Base-by-base conservation (phyloP, 2,797 vertebrate genomes). In the Clarias laeviceps region DNA sequence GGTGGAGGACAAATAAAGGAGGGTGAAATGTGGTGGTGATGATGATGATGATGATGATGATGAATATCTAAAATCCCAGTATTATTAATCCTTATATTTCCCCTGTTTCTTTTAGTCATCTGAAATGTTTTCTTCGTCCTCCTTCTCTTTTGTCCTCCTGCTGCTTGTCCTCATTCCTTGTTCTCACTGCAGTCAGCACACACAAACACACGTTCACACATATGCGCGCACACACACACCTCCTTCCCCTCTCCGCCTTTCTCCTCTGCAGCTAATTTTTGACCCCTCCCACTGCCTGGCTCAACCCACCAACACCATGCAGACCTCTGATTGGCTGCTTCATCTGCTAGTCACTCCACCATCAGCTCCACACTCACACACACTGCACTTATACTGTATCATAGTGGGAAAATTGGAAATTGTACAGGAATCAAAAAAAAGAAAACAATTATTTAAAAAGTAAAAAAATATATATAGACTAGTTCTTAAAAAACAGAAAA, bases 101-200 rank as follows among this genome's bases (percentile, higher is more conserved):
- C 17, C 56, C 17, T 56, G 18, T 3, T 84, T 59, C 9, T 65
- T 88, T 12, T 32, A 77, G 24, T 11, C 22, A 22, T n/a, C 15
- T 62, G 18, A 64, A 80, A 70, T 70, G 3, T 65, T 82, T 61
- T 27, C 20, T 62, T 80, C 32, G 37, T 32, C 50, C n/a, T 45
- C 12, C 18, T 77, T 45, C n/a, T 84, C 69, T 77, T 6, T 24
- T 69, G 68, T 59, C 54, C 24, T 80, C 34, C 37, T n/a, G 61
- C 61, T 65, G 78, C 78, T 7, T 50, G 37, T 24, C 57, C 73
- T 82, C 62, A 65, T 61, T 74, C 81, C 74, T 79, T 29, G 54
- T 56, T 80, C 57, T 80, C 72, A 69, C 76, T 88, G 85, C 87
- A 68, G 68, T 70, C 82, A 66, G 34, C 74, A 77, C 74, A 76